Percentiles rank a stretch among this genome's conserved stretches.
These are phyloP conservation scores for Hyperoplus immaculatus DNA, from an alignment of 2,797 vertebrate genomes.

Conservation along the genomic window DNA sequence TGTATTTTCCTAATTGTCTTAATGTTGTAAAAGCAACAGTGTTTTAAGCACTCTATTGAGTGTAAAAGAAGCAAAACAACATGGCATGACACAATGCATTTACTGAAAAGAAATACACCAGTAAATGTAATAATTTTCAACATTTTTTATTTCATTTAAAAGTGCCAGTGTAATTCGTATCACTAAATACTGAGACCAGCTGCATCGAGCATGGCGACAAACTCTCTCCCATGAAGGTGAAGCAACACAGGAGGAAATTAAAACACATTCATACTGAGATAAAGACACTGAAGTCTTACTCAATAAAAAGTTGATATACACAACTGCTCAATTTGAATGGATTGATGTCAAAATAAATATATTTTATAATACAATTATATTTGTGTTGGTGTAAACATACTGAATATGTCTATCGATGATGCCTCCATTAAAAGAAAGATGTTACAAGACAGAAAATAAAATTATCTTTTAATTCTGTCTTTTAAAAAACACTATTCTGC, in stretches of 20 bases:
- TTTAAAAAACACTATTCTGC: not conserved
- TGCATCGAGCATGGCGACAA: not conserved
- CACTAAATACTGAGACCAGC: conserved; percentile 5
- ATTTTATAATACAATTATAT: conserved; percentile 3
- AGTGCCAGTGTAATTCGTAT: conserved; percentile 16
- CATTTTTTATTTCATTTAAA: conserved; percentile 7
- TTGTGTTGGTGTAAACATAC: not conserved
- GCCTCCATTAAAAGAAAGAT: no score
- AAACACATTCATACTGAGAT: not conserved
- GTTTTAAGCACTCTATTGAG: no score
- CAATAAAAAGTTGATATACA: no score
- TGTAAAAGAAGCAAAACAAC: no score
- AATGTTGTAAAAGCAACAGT: no score
- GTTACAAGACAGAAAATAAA: no score
- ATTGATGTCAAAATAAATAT: conserved; percentile 14
- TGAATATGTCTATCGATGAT: not conserved
- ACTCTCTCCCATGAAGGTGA: not conserved
- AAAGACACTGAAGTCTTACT: no score
- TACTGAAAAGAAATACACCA: not conserved
- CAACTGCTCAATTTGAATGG: not conserved
- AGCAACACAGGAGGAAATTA: not conserved
- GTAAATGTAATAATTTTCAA: not conserved
- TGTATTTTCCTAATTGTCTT: no score
- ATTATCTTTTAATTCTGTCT: no score
- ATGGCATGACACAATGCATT: not conserved